Conservation (phyloP, 1,140 invertebrate genomes). For the Aphis gossypii region DNA sequence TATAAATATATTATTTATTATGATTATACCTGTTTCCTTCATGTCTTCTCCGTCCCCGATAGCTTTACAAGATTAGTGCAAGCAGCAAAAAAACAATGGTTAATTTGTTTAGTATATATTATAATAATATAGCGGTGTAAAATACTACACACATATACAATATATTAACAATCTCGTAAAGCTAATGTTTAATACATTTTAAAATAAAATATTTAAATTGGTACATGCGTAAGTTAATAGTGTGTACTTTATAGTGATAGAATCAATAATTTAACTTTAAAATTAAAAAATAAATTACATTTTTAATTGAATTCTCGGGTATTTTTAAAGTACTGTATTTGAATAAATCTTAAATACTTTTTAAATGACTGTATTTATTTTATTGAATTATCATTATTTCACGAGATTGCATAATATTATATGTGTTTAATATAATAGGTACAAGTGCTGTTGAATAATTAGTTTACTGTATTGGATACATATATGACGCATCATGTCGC, state of each 20-base stretch:
- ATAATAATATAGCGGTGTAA: conserved; percentile 12
- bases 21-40: conserved; percentile 33
- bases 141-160: not conserved
- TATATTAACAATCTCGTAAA: not conserved
- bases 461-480: not conserved
- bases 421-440: not conserved
- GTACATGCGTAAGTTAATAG: not conserved
- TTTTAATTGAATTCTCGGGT: not conserved
- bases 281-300: not conserved
- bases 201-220: not conserved
- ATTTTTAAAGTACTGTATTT: not conserved
- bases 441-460: not conserved
- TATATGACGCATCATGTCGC: not conserved
- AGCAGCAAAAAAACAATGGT: conserved; percentile 22
- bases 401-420: not conserved
- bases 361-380: no score
- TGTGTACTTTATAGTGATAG: no score
- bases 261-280: not conserved
- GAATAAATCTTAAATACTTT: not conserved
- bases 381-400: not conserved
- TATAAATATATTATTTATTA: not conserved
- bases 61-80: conserved; percentile 9
- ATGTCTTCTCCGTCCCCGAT: conserved; percentile 29
- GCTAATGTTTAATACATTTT: not conserved
- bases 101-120: conserved; percentile 12